Percentiles rank a stretch among this genome's conserved stretches.
Conservation (phyloP, 2,888 invertebrate genomes). For the Leucozona laternaria region DNA sequence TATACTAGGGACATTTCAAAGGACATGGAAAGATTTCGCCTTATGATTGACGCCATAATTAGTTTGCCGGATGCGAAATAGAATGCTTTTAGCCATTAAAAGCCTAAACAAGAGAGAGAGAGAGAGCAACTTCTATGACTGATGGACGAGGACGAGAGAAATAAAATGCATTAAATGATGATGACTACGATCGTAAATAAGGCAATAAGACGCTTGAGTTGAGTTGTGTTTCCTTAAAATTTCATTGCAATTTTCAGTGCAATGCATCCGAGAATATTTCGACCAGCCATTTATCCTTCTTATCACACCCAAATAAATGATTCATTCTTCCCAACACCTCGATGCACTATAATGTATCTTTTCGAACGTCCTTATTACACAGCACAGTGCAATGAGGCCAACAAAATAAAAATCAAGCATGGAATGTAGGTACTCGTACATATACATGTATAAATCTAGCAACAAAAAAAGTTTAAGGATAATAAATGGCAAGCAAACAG, state of each 20-base stretch:
- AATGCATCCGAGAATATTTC: slow-evolving; percentile 10
- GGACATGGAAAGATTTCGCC: not conserved
- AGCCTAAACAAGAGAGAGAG: not conserved
- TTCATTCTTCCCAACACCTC: slow-evolving; percentile 34
- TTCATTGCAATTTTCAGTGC: slow-evolving; percentile 21
- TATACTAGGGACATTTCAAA: slow-evolving; percentile 30
- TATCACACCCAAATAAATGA: slow-evolving; percentile 57
- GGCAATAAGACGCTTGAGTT: slow-evolving; percentile 9
- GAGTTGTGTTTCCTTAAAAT: slow-evolving; percentile 19
- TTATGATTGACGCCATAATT: slow-evolving; percentile 57
- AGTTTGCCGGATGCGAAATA: slow-evolving; percentile 3
- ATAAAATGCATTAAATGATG: slow-evolving; percentile 1
- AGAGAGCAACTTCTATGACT: not conserved
- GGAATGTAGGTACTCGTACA: not conserved
- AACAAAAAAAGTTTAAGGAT: slow-evolving; percentile 44
- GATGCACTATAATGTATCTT: slow-evolving; percentile 21
- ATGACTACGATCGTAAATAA: slow-evolving; percentile 22
- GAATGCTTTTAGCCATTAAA: slow-evolving; percentile 25
- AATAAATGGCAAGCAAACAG: slow-evolving; percentile 62
- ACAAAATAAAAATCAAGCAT: slow-evolving; percentile 38
- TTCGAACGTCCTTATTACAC: slow-evolving; percentile 23
- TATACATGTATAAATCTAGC: slow-evolving; percentile 8
- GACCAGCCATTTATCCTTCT: slow-evolving; percentile 27
- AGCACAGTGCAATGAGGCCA: slow-evolving; percentile 4
- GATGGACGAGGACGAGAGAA: not conserved